phyloP scores from a whole-genome alignment of 23 tunicate genomes.

The Phallusia fumigata region DNA sequence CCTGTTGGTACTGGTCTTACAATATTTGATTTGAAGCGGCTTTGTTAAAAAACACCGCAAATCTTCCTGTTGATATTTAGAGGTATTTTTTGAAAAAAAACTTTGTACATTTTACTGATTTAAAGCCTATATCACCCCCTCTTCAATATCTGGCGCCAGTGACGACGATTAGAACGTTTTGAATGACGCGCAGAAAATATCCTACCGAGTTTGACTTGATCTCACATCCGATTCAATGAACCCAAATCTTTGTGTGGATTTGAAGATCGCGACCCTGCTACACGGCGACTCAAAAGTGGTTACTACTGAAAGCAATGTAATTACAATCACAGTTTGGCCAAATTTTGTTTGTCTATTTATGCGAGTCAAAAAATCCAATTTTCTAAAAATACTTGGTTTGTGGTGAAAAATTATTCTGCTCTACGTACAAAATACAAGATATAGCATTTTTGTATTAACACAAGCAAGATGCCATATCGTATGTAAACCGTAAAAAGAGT shows the following conservation, averaged over 20 bases:
- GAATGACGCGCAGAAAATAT: background rate
- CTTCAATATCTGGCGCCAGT: background rate
- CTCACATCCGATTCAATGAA: background rate
- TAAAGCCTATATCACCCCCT: too few relatives aligned
- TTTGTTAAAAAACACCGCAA: too few relatives aligned
- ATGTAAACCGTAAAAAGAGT: too few relatives aligned
- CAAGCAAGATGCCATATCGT: too few relatives aligned
- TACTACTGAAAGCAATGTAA: background rate
- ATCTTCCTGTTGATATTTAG: too few relatives aligned
- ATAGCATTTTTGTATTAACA: too few relatives aligned
- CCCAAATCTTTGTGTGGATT: background rate
- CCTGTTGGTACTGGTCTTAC: too few relatives aligned
- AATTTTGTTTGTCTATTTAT: background rate
- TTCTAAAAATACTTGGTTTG: background rate
- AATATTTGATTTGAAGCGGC: too few relatives aligned
- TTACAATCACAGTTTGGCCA: background rate
- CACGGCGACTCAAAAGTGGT: slow-evolving; percentile 1
- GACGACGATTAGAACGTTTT: background rate
- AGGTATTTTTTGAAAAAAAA: too few relatives aligned
- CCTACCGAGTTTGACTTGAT: slow-evolving; percentile 2
- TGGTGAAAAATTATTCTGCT: too few relatives aligned
- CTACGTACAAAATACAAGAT: too few relatives aligned
- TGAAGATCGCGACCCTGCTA: background rate
- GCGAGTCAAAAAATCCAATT: background rate
- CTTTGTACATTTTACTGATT: too few relatives aligned